phyloP scores from a whole-genome alignment of 2,113 vertebrate genomes.

The Uria aalge region DNA sequence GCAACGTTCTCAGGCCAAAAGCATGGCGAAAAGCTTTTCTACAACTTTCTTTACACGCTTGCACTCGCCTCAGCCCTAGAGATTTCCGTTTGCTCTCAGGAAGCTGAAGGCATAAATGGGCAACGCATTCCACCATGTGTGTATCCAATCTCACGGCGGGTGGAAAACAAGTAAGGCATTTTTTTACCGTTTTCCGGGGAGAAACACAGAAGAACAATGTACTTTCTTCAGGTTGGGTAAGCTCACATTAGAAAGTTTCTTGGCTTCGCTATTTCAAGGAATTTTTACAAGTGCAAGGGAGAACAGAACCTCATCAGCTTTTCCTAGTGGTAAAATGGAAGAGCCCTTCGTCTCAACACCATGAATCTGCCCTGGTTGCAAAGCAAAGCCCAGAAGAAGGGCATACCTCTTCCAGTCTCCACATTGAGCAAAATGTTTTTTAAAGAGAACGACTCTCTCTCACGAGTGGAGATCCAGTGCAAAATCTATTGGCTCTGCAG shows the following conservation, averaged over 20 bases:
- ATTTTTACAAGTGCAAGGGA: not conserved
- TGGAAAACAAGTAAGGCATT: accelerated
- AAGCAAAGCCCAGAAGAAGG: not conserved
- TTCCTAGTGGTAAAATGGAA: accelerated
- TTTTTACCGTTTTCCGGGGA: not conserved
- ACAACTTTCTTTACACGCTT: not conserved
- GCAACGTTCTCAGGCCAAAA: not conserved
- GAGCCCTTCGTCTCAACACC: not conserved
- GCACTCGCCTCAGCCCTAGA: not conserved
- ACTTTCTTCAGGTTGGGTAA: not conserved
- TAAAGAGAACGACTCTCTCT: not conserved
- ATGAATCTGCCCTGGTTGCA: not conserved
- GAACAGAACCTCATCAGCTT: not conserved
- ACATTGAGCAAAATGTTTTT: not conserved
- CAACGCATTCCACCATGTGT: accelerated
- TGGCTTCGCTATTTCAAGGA: not conserved
- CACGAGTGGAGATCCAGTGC: not conserved
- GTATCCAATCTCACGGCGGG: not conserved
- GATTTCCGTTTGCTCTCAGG: not conserved
- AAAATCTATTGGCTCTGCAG: not conserved
- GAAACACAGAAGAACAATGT: accelerated
- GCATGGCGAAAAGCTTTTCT: slow-evolving; percentile 19
- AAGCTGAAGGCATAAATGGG: not conserved
- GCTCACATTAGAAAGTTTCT: not conserved
- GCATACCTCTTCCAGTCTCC: not conserved